Evolutionary conservation across 2,113 vertebrate genomes (phyloP).

Genomic region (Heliornis fulica): DNA sequence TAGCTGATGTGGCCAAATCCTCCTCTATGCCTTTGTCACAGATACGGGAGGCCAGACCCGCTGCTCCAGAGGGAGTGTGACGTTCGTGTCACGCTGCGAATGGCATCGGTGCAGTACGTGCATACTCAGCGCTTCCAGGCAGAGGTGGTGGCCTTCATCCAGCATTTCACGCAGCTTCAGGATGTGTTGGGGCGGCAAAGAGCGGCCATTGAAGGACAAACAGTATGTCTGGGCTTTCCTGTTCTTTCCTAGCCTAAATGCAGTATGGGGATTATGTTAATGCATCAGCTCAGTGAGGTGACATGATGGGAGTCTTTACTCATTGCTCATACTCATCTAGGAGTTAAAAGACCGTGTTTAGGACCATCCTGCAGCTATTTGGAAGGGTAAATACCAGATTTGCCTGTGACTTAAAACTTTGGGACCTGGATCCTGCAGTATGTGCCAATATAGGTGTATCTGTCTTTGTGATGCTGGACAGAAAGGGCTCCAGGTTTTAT

Average conservation of each 20-base stretch:
- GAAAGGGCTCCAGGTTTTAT: background rate
- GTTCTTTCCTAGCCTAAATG: background rate
- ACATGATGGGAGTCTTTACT: background rate
- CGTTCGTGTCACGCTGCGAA: conserved; percentile 83
- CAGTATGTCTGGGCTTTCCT: conserved; percentile 72
- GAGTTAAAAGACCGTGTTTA: background rate
- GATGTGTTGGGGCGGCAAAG: conserved; percentile 93
- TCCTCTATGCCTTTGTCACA: background rate
- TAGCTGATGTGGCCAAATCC: rapidly evolving
- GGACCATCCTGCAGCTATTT: background rate
- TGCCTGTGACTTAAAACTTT: background rate
- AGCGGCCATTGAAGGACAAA: conserved; percentile 92
- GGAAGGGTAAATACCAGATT: background rate
- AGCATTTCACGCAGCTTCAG: conserved; percentile 96
- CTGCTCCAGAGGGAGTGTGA: conserved; percentile 85
- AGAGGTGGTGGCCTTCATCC: conserved; percentile 93
- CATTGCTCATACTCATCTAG: background rate
- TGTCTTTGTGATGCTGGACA: background rate
- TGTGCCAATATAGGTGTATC: background rate
- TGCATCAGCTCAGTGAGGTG: background rate
- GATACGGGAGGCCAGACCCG: conserved; percentile 82
- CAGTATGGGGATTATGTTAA: background rate
- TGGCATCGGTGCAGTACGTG: conserved; percentile 96
- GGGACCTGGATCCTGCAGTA: background rate
- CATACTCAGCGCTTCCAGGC: conserved; percentile 98